Percentiles rank a stretch among this genome's conserved stretches.
phyloP scores from a whole-genome alignment of 1,140 invertebrate species.

The Lordiphosa collinella region DNA sequence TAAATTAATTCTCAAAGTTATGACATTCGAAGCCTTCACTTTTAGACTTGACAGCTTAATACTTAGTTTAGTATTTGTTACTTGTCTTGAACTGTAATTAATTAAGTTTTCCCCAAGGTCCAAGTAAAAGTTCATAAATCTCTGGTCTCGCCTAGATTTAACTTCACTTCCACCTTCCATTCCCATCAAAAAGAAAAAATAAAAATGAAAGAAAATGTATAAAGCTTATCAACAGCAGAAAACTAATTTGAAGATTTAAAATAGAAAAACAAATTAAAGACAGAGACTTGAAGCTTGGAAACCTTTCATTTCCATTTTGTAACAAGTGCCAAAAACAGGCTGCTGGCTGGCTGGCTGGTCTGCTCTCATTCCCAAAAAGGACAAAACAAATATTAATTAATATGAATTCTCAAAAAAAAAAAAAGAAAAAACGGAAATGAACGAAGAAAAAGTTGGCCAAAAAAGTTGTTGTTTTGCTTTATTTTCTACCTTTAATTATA shows the following conservation, averaged over 20 bases:
- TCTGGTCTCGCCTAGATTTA: background rate
- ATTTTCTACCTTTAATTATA: conserved; percentile 66
- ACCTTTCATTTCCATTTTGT: conserved; percentile 21
- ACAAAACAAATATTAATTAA: conserved; percentile 68
- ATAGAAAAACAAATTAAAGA: conserved; percentile 14
- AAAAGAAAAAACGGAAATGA: conserved; percentile 6
- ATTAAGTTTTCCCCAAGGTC: conserved; percentile 29
- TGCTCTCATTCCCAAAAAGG: conserved; percentile 26
- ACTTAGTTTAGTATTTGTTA: conserved; percentile 26
- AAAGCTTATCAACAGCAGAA: conserved; percentile 18
- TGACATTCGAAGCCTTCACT: background rate
- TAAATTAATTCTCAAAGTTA: too few relatives aligned
- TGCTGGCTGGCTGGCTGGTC: background rate
- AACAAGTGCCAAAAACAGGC: background rate
- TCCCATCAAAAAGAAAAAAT: too few relatives aligned
- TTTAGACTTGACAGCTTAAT: background rate
- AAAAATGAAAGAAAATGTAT: conserved; percentile 17
- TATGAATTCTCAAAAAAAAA: conserved; percentile 57
- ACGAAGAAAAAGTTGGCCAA: conserved; percentile 31
- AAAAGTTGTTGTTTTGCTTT: conserved; percentile 42
- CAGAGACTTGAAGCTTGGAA: conserved; percentile 19
- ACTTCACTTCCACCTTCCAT: too few relatives aligned
- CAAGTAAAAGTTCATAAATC: conserved; percentile 23
- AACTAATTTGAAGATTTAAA: conserved; percentile 42
- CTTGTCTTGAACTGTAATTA: conserved; percentile 35